Evolutionary conservation across 2,888 invertebrate genomes (phyloP), one percentile per base, ranked within the genome.

Genomic region (Sturmia bella): DNA sequence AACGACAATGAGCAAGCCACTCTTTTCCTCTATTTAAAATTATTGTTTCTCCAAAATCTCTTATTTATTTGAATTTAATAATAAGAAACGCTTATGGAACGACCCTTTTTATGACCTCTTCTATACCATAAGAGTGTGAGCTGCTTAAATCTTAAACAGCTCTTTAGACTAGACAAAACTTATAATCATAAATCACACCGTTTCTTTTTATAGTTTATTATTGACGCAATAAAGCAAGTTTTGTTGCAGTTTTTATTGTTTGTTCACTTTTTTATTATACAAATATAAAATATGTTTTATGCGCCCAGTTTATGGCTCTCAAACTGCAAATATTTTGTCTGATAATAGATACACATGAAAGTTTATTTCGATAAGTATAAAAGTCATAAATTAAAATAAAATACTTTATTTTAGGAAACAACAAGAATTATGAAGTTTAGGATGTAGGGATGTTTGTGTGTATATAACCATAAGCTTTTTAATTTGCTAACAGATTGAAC

Each of bases 181-280:
- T 64, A 5, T 3, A 74, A 57, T 64, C 74, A 80, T 80, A 80
- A 74, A 80, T 80, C 80, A 80, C 63, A 57, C 48, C 57, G 69
- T 64, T 74, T 48, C 56, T 80, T 69, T 64, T 80, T 80, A 70
- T 57, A 69, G 80, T 80, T 80, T 80, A 39, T 64, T 80, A 80
- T 80, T 74, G 80, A 74, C 80, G 80, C 80, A 80, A 79, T 80
- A 80, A 74, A 74, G 64, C 56, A 74, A 64, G 17, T 74, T 39
- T 48, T 64, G 37, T 64, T 64, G 37, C 37, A 48, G 6, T 32
- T 43, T 13, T 43, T 43, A 4, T 43, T 50, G 57, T 24, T 39
- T 37, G 15, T 39, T 70, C 24, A 4, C 15, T 41, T n/a, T 70
- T 52, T 43, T 41, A 15, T 0, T 70, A 9, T 24, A 32, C 61